Conservation (phyloP, 2,797 vertebrate genomes). For the Myotis myotis region DNA sequence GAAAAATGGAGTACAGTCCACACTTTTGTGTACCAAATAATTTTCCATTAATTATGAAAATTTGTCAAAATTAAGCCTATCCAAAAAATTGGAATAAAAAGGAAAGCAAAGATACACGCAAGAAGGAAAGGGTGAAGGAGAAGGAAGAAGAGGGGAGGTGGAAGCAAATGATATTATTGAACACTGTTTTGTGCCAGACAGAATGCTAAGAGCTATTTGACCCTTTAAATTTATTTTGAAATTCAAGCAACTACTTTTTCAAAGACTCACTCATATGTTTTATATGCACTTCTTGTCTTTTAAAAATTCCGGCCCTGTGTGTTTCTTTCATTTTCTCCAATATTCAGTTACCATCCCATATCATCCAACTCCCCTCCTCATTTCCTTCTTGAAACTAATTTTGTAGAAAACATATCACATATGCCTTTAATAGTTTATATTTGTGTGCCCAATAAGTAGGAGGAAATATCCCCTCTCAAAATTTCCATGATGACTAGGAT, state of each 20-base stretch:
- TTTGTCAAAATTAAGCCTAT: background rate
- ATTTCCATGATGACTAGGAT: background rate
- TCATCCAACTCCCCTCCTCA: background rate
- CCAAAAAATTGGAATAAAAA: background rate
- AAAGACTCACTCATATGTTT: background rate
- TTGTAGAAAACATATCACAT: conserved; percentile 8
- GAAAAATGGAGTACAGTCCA: background rate
- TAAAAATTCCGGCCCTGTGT: background rate
- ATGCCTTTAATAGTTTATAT: conserved; percentile 13
- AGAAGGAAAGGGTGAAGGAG: background rate
- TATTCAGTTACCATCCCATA: conserved; percentile 8
- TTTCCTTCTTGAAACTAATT: conserved; percentile 20
- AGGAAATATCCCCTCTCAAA: background rate
- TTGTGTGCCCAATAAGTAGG: background rate
- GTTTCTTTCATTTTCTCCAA: conserved; percentile 37
- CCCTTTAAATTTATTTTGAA: conserved; percentile 24
- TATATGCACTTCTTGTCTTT: background rate
- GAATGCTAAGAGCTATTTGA: background rate
- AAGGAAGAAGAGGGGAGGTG: background rate
- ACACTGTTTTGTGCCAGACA: background rate
- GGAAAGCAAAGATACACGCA: background rate
- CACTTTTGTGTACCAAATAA: background rate
- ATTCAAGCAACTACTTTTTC: conserved; percentile 32
- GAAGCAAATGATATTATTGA: background rate
- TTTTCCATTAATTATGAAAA: background rate